Evolutionary conservation across 1,140 invertebrate genomes (phyloP).

Genomic region (Camponotus vicinus): DNA sequence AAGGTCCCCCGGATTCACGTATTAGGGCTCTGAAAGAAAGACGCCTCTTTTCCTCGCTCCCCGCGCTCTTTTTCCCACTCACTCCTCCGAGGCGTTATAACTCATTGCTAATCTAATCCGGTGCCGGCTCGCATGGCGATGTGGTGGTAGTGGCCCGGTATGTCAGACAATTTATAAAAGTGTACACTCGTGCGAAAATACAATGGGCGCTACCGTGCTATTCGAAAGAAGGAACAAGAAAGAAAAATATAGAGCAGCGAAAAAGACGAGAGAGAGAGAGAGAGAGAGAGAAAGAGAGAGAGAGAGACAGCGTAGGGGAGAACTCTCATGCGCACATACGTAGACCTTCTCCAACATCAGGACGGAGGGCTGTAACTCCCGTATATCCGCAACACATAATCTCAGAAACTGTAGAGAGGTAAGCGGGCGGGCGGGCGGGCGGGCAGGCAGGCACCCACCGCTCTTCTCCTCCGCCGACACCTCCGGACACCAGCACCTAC

Average conservation of each 20-base stretch:
- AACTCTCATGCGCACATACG: slow-evolving; percentile 51
- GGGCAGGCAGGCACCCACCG: slow-evolving; percentile 33
- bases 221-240: slow-evolving; percentile 53
- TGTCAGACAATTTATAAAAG: slow-evolving; percentile 76
- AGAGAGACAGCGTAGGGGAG: slow-evolving; percentile 53
- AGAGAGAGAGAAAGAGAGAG: slow-evolving; percentile 52
- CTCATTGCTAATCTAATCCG: slow-evolving; percentile 78
- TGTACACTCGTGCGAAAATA: slow-evolving; percentile 71
- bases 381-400: slow-evolving; percentile 79
- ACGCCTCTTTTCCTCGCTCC: too few species aligned
- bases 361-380: slow-evolving; percentile 71
- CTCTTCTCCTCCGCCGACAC: slow-evolving; percentile 45
- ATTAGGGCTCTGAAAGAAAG: slow-evolving; percentile 57
- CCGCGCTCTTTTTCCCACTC: slow-evolving; percentile 44
- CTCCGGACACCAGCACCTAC: slow-evolving; percentile 61
- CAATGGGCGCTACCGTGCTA: slow-evolving; percentile 61
- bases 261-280: background rate
- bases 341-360: slow-evolving; percentile 59
- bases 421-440: slow-evolving; percentile 4
- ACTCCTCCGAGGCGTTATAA: slow-evolving; percentile 65
- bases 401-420: slow-evolving; percentile 72
- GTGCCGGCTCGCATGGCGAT: slow-evolving; percentile 42
- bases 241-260: slow-evolving; percentile 55
- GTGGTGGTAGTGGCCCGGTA: slow-evolving; percentile 39
- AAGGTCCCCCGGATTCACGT: slow-evolving; percentile 41